phyloP scores from a whole-genome alignment of 2,888 invertebrate genomes.

The Polydrusus cervinus region DNA sequence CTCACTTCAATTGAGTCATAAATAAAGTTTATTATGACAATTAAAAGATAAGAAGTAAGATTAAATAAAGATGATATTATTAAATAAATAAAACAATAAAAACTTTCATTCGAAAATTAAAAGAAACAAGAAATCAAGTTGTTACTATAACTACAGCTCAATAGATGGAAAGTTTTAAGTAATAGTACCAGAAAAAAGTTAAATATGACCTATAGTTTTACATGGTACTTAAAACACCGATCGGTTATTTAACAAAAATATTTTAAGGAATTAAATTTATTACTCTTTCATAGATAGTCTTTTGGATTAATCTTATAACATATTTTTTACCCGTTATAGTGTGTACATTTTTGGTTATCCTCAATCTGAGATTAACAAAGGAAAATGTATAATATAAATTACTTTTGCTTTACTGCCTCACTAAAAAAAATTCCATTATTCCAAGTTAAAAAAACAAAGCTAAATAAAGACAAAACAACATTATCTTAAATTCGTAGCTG shows the following conservation, averaged over 20 bases:
- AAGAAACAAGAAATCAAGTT: too few relatives aligned
- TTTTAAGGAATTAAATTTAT: too few relatives aligned
- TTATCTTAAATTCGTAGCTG: not conserved
- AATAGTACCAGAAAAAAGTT: too few relatives aligned
- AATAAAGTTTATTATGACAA: not conserved
- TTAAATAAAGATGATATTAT: not conserved
- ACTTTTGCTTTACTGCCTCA: not conserved
- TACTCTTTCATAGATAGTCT: too few relatives aligned
- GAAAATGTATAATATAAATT: not conserved
- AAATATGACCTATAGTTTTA: too few relatives aligned
- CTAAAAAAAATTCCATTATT: not conserved
- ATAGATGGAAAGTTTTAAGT: too few relatives aligned
- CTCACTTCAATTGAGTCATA: not conserved
- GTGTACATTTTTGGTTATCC: not conserved
- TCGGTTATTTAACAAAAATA: too few relatives aligned
- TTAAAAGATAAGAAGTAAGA: not conserved
- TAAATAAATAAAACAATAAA: not conserved
- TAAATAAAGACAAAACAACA: not conserved
- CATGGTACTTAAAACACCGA: too few relatives aligned
- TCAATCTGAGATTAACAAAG: not conserved
- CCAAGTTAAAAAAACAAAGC: slow-evolving; percentile 1
- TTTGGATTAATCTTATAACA: not conserved
- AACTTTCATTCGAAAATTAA: not conserved
- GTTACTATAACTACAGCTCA: too few relatives aligned
- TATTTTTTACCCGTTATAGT: not conserved